These are phyloP conservation scores for Pelodytes ibericus DNA, from an alignment of 2,797 vertebrate species.

Conservation along the genomic window DNA sequence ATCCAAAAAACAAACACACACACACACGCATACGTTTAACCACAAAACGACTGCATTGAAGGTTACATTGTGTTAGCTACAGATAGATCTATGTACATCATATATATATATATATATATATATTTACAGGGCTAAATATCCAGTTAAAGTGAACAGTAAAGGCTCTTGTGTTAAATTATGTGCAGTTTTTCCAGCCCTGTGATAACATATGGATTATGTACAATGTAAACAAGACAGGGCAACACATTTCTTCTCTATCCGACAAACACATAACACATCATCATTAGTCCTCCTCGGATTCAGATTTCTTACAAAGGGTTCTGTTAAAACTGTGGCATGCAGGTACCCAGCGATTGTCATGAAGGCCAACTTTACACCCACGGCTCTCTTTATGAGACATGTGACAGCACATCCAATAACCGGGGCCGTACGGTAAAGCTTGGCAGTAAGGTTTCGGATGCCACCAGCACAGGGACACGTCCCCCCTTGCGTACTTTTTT, in stretches of 20 bases:
- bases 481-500: slow-evolving; percentile 84
- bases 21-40: slow-evolving; percentile 61
- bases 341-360: slow-evolving; percentile 97
- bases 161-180: slow-evolving; percentile 73
- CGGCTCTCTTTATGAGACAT: slow-evolving; percentile 83
- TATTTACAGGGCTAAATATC: slow-evolving; percentile 75
- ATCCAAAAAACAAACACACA: background rate
- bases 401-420: slow-evolving; percentile 97
- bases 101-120: slow-evolving; percentile 69
- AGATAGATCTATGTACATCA: slow-evolving; percentile 67
- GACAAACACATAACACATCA: slow-evolving; percentile 60
- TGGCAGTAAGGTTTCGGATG: slow-evolving; percentile 97
- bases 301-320: slow-evolving; percentile 79
- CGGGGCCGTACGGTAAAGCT: slow-evolving; percentile 89
- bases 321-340: slow-evolving; percentile 89
- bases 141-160: slow-evolving; percentile 70
- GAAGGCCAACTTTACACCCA: slow-evolving; percentile 93
- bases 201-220: slow-evolving; percentile 81
- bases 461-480: slow-evolving; percentile 95
- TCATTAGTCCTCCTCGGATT: slow-evolving; percentile 73
- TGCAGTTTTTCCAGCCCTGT: slow-evolving; percentile 76
- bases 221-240: slow-evolving; percentile 88
- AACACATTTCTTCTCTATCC: slow-evolving; percentile 66
- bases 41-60: slow-evolving; percentile 71
- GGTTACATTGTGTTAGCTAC: slow-evolving; percentile 67